Evolutionary conservation across 2,797 vertebrate genomes (phyloP), one percentile per base, ranked within the genome.

Genomic region (Pantherophis alleghaniensis): DNA sequence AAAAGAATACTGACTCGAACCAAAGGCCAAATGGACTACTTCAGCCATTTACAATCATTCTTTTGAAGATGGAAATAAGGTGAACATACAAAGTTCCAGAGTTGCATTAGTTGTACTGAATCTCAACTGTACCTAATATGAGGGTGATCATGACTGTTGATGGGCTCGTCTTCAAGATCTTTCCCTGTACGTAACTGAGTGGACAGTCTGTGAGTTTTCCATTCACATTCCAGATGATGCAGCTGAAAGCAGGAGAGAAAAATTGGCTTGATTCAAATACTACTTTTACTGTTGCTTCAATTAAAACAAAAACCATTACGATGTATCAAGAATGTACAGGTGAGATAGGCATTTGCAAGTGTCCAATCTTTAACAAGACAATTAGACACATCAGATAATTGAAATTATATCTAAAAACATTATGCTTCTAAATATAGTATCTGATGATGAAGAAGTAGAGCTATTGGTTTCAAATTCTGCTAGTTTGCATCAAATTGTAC

Each of bases 121-220:
- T 24, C 57, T 51, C 2, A 51, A 14, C 26, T 14, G 95, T 96
- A 99, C 99, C 99, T 98, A 96, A 99, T 97, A 59, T 99, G 98
- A 56, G 99, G 99, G 96, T 99, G 99, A 96, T 98, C 97, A 92
- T 98, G 98, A 57, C 93, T 98, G 89, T 97, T 97, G 94, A 98
- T 95, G 92, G 97, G 97, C 95, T 98, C 98, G 95, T 99, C 98
- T 93, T 98, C 98, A 94, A 99, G 97, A 94, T 98, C 97, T 90
- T 97, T 98, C 93, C 99, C 99, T 0, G 98, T 99, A 92, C 98
- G 98, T 87, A 99, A 97, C 93, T 98, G 98, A 88, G 98, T 98
- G 0, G 98, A 98, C 69, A 99, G 97, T 95, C 98, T 98, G 16
- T 98, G 98, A 37, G 97, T 98, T 93, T 97, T 98, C 99, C 98